Percentiles rank a stretch among this genome's conserved stretches.
Conservation (phyloP, 1,140 invertebrate species). For the Marisa cornuarietis region DNA sequence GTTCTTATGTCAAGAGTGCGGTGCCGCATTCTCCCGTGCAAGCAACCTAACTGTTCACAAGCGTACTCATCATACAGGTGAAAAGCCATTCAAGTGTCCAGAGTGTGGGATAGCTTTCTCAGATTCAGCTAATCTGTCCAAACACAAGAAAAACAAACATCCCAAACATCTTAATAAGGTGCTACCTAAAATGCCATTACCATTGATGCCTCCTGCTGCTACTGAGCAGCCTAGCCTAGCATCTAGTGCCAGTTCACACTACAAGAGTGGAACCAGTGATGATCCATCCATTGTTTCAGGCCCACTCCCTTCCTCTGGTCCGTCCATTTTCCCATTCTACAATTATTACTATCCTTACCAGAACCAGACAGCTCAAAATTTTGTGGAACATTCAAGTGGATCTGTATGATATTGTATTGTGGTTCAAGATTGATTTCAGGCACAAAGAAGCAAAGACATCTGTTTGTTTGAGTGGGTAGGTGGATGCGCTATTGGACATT, state of each 20-base stretch:
- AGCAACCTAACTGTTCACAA: constrained; percentile 83
- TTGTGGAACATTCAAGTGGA: background rate
- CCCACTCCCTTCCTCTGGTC: background rate
- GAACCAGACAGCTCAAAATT: background rate
- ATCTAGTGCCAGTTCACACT: background rate
- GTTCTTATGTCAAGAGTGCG: constrained; percentile 79
- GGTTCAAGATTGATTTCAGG: background rate
- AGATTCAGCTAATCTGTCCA: constrained; percentile 32
- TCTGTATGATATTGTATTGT: background rate
- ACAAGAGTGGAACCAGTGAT: background rate
- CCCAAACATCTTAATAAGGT: background rate
- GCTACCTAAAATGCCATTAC: background rate
- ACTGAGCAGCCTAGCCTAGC: background rate
- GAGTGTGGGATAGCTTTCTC: constrained; percentile 64
- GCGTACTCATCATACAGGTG: constrained; percentile 71
- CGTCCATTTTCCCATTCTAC: background rate
- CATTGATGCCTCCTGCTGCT: background rate
- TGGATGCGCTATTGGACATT: background rate
- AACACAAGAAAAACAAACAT: constrained; percentile 27
- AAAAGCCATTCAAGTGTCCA: constrained; percentile 63
- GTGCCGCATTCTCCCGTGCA: constrained; percentile 82
- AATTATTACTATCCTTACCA: constrained; percentile 4
- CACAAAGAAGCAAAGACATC: background rate
- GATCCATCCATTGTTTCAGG: background rate
- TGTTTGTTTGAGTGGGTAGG: background rate